These are phyloP conservation scores for Columba janthina DNA, from an alignment of 2,113 vertebrate species.

Conservation along the genomic window DNA sequence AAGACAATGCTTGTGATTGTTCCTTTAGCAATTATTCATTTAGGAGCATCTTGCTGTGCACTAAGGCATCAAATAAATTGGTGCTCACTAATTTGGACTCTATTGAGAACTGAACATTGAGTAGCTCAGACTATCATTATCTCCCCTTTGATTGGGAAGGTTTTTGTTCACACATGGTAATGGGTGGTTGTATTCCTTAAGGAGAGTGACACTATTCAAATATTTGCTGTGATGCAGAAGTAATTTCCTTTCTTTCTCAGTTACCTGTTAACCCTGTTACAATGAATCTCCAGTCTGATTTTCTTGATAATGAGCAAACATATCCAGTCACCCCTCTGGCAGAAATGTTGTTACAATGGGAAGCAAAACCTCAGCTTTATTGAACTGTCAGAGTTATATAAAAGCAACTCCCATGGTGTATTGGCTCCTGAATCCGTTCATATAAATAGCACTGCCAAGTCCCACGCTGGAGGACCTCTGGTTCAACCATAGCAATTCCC, in stretches of 20 bases:
- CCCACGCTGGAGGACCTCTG: background rate
- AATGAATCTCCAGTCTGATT: slow-evolving; percentile 16
- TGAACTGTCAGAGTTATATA: background rate
- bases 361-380: slow-evolving; percentile 12
- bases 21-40: slow-evolving; percentile 44
- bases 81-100: background rate
- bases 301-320: slow-evolving; percentile 43
- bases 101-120: background rate
- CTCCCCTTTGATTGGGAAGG: background rate
- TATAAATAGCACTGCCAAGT: background rate
- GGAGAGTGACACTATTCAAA: background rate
- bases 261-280: slow-evolving; percentile 32
- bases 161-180: background rate
- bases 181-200: background rate
- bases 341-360: background rate
- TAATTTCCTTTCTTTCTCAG: slow-evolving; percentile 52
- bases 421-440: background rate
- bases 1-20: slow-evolving; percentile 18
- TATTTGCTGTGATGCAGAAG: slow-evolving; percentile 27
- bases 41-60: slow-evolving; percentile 4
- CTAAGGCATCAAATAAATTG: slow-evolving; percentile 31
- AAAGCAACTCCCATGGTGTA: background rate
- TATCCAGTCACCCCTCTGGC: background rate
- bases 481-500: background rate
- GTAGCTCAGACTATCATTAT: slow-evolving; percentile 32